Evolutionary conservation across 2,113 vertebrate genomes (phyloP), one percentile per base, ranked within the genome.

Genomic region (Phoenicopterus ruber): DNA sequence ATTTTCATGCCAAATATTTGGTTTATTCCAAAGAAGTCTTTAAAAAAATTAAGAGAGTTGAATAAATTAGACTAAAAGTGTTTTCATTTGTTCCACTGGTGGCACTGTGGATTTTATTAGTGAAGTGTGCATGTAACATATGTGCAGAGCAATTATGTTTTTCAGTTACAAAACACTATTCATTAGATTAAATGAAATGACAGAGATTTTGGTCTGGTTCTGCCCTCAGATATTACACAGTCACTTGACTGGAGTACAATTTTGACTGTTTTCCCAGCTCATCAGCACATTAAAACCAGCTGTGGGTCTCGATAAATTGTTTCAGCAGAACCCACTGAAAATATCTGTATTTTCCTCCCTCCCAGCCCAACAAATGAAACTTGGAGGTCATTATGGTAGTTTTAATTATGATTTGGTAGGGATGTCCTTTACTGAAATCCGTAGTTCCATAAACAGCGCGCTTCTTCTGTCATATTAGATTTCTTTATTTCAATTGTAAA

Each of bases 271-370:
- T 98, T 97, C 93, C 95, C 97, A 97, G 97, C 94, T 97, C 69
- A 71, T 97, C 95, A 93, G 86, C 94, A 97, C 97, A 98, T 97
- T 98, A 96, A 97, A 98, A 97, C 91, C 97, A 97, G 94, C 96
- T 97, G 95, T 96, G 85, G 88, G 82, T 61, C 90, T 96, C 85
- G 2, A 91, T 91, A 97, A 97, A 97, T 93, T 84, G 77, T 86
- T 97, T 96, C 90, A 96, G 82, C 97, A 96, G 88, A 96, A 93
- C 82, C 79, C 94, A 90, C 94, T 66, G 76, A 90, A 97, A 96
- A 86, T 82, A 88, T 86, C 72, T 34, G 11, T 88, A 94, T 96
- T 96, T 97, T 97, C 89, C 85, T 92, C 82, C 71, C 79, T 93
- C 79, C 57, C 84, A 89, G 86, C 89, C 72, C 92, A 76, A 66